Base-by-base conservation (phyloP, 2,797 vertebrate genomes). In the Pangasius mekongensis region DNA sequence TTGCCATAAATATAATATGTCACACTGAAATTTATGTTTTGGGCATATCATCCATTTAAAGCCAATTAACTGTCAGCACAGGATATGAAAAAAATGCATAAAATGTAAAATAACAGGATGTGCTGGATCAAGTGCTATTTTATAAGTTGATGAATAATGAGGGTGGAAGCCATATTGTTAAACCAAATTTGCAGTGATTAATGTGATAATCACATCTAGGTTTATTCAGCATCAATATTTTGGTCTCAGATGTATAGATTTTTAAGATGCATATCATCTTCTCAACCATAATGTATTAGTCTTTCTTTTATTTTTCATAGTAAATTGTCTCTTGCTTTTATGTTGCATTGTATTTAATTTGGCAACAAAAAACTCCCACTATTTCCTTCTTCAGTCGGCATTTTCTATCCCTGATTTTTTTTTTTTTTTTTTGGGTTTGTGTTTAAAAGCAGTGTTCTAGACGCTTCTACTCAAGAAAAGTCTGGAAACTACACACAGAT, bases 51-150 rank as follows among this genome's bases (percentile, higher is more conserved):
- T 43, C 58, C 11, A 62, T 36, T 58, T 24, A 60, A 33, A 58
- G 54, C 0, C 30, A 36, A 13, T 36, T 22, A 24, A 9, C n/a
- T 52, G 27, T 30, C 2, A 5, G 27, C 5, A 33, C 16, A 58
- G 30, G 20, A 82, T 27, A 33, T 30, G 0, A 0, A 14, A 74
- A 52, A n/a, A 76, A 54, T 43, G 39, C 39, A 13, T 20, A 54
- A 54, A 5, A 18, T 20, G 10, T 27, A 58, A 73, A 80, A 58
- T 80, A 80, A 22, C 18, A 36, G 8, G 33, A 62, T 18, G 56
- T 82, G 80, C 80, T 24, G 18, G 52, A 80, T 56, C 76, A 58
- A 58, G 54, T 81, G 77, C 30, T 58, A 36, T 81, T 60, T 39
- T 54, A 77, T 0, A 81, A 3, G 10, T 49, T 56, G 7, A 1